Evolutionary conservation across 2,113 vertebrate species (phyloP).

Genomic region (Aptenodytes patagonicus): DNA sequence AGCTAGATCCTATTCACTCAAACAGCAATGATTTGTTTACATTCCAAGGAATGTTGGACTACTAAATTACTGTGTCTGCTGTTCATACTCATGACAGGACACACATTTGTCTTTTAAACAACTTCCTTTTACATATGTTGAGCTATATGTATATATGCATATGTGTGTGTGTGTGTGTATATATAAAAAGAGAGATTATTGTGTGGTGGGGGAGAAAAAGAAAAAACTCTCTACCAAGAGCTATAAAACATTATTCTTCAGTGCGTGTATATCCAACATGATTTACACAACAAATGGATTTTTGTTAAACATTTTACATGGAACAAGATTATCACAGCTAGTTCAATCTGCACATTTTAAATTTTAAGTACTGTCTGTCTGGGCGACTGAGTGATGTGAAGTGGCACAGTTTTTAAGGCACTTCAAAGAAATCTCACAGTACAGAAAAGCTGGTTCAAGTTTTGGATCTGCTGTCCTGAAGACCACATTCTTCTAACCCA

Average conservation of each 20-base stretch:
- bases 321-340: constrained; percentile 22
- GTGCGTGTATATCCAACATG: not conserved
- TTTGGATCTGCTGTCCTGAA: not conserved
- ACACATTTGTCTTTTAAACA: constrained; percentile 74
- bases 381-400: not conserved
- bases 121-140: constrained; percentile 72
- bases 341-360: not conserved
- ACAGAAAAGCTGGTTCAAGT: not conserved
- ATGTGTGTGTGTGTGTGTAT: not conserved
- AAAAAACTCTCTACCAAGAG: constrained; percentile 1
- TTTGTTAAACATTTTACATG: constrained; percentile 41
- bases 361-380: not conserved
- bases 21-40: constrained; percentile 69
- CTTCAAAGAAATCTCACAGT: not conserved
- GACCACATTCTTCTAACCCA: not conserved
- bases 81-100: constrained; percentile 72
- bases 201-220: not conserved
- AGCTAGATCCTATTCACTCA: constrained; percentile 41
- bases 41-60: constrained; percentile 66
- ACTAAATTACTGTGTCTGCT: constrained; percentile 66
- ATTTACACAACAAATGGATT: constrained; percentile 57
- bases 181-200: constrained; percentile 18
- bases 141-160: not conserved
- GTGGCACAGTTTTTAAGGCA: not conserved
- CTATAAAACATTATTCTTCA: constrained; percentile 24